Base-by-base conservation (phyloP, 2,113 vertebrate species). In the Australoheros scitulus region DNA sequence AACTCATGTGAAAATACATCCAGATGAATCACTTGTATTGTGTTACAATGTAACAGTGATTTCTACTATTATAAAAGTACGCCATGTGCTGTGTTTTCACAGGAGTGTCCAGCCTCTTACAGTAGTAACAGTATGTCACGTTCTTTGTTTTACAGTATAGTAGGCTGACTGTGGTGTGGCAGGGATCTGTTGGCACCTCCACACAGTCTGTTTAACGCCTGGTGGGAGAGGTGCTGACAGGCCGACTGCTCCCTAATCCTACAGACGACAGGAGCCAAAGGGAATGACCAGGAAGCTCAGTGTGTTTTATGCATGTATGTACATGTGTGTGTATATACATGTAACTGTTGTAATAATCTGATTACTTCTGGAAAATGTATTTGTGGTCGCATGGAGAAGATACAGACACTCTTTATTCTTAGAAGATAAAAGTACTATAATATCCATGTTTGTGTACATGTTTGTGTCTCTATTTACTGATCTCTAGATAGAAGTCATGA, bases 151-250 rank as follows among this genome's bases (percentile, higher is more conserved):
- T 81, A 74, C 87, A 87, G 80, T 87, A 82, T 87, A 79, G 86
- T 80, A 36, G 82, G 79, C 29, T 60, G 84, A 85, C 86, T 72
- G 84, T 83, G 56, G 75, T 64, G 75, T 77, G 52, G 79, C 61
- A 36, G 60, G 78, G 87, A 93, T 89, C 85, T 85, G 92, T 94
- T 94, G 91, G 88, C 94, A 92, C 92, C 94, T 93, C 88, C 88
- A 82, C 88, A 83, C 88, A 90, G 84, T 74, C 89, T 89, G 86
- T 92, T 96, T 94, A 91, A 89, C 94, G 83, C 94, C 92, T 90
- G 80, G 91, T 93, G 90, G 91, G 93, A 93, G 90, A 94, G 92
- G 93, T 94, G 94, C 93, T 89, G 91, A 94, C 92, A 94, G 88
- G 86, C 85, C 79, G 72, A 83, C 89, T 86, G 88, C 50, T 88